Conservation (phyloP, 2,797 vertebrate genomes). For the Acipenser ruthenus region DNA sequence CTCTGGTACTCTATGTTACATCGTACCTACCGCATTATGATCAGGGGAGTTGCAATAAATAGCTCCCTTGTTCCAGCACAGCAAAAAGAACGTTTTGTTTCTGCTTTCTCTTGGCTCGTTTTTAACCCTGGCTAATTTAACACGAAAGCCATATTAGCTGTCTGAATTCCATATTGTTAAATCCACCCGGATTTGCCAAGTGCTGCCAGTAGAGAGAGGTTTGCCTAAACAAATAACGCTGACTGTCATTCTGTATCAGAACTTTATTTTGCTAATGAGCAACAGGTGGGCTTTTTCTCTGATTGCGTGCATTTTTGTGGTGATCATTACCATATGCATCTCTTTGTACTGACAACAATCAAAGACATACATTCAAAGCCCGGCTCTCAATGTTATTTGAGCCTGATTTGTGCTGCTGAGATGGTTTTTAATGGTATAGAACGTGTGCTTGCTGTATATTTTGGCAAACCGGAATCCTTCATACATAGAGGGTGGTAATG, state of each 20-base stretch:
- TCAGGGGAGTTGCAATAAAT: slow-evolving; percentile 40
- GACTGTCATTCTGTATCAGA: slow-evolving; percentile 47
- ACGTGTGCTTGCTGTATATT: not conserved
- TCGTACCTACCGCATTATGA: slow-evolving; percentile 38
- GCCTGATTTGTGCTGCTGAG: slow-evolving; percentile 4
- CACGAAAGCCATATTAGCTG: slow-evolving; percentile 46
- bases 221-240: slow-evolving; percentile 48
- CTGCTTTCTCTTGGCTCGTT: slow-evolving; percentile 40
- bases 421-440: not conserved
- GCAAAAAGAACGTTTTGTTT: slow-evolving; percentile 44
- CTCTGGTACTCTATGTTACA: slow-evolving; percentile 26
- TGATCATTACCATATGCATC: slow-evolving; percentile 30
- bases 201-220: slow-evolving; percentile 37
- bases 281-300: slow-evolving; percentile 42
- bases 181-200: slow-evolving; percentile 45
- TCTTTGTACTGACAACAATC: slow-evolving; percentile 20
- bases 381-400: slow-evolving; percentile 20
- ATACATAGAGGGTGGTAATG: not conserved
- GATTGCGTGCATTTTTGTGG: slow-evolving; percentile 35
- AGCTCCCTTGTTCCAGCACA: slow-evolving; percentile 27
- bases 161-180: slow-evolving; percentile 44
- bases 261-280: slow-evolving; percentile 45
- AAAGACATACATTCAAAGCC: slow-evolving; percentile 16
- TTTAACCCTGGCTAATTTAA: slow-evolving; percentile 41
- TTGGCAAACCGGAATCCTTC: not conserved